Evolutionary conservation across 1,140 invertebrate species (phyloP), one percentile per base, ranked within the genome.

Genomic region (Phymorhynchus buccinoides): DNA sequence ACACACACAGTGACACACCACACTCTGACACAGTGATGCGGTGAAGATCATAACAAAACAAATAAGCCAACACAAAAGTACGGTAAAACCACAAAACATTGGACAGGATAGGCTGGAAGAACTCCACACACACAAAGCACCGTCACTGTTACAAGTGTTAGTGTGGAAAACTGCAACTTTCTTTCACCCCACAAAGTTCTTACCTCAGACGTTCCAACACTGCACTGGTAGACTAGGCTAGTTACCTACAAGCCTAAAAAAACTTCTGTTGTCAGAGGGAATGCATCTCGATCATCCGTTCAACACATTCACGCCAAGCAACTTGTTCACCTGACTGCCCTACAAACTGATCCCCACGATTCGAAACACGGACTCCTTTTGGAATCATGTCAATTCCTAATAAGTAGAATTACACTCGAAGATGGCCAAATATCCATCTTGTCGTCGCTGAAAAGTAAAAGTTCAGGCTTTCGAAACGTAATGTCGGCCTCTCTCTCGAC

Each of bases 381-480:
- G 73, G 37, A 39, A 27, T 41, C 73, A 75, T 75, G 35, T 41
- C 73, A 75, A 22, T 41, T 41, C 35, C 37, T 41, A 14, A 6
- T 27, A 4, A 75, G 73, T 1, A 32, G 30, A 37, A 22, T 75
- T 37, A 75, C 22, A 75, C 73, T 27, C 68, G 35, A 32, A 37
- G 18, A 39, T 37, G 73, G 41, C 42, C 77, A 44, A 79, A 79
- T 52, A 52, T 48, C 77, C 42, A 48, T 79, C 42, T 48, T 52
- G 44, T 52, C 44, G 32, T 52, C 27, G 77, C 41, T 52, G n/a
- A n/a, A n/a, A n/a, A n/a, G n/a, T n/a, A 27, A 79, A 52, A 52
- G 41, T 79, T 39, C 6, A 41, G 73, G 73, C 35, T 79, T 56
- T 79, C 77, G 77, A 79, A 79, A 79, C 52, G 77, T 75, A 75